Evolutionary conservation across 92 coral and sea anemone genomes (phyloP), one percentile per base, ranked within the genome.

Genomic region (Ricordea florida): DNA sequence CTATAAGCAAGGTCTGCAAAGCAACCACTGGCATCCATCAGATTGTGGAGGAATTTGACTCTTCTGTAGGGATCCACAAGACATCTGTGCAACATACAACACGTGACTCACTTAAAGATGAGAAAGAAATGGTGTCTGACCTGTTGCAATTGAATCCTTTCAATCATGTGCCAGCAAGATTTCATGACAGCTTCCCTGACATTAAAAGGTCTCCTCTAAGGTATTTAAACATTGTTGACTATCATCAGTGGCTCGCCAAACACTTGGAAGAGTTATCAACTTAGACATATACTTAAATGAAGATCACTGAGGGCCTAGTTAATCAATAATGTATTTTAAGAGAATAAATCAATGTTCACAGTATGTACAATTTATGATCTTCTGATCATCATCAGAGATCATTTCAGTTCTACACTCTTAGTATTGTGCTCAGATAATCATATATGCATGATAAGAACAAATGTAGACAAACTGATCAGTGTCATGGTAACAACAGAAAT

Each of bases 181-280:
- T 37, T 21, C 92, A 82, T 51, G 68, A 70, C 14, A 82, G 81
- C 45, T 82, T 76, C 64, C 85, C 88, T 56, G 88, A 75, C 13
- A 75, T 87, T 49, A 82, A 57, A 55, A 76, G 78, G 22, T 63
- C 72, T 51, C 85, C 92, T 5, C 81, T 87, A 18, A 22, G 31
- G 7, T 87, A 81, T 74, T 65, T 87, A 36, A 56, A 87, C 28
- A 36, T 87, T 51, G 77, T 70, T 20, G 85, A 82, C 14, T 87
- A 75, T 16, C 85, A 81, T 81, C 67, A 60, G 41, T 87, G 92
- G 88, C 47, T 87, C 42, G 76, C 69, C 18, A 75, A 69, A 76
- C 92, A 81, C 70, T 80, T 58, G 38, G 8, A 10, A 10, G 82
- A 82, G 25, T 62, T 82, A 27, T 61, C 80, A 57, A 37, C n/a